Evolutionary conservation across 2,888 invertebrate genomes (phyloP).

Genomic region (Torymus tubicola): DNA sequence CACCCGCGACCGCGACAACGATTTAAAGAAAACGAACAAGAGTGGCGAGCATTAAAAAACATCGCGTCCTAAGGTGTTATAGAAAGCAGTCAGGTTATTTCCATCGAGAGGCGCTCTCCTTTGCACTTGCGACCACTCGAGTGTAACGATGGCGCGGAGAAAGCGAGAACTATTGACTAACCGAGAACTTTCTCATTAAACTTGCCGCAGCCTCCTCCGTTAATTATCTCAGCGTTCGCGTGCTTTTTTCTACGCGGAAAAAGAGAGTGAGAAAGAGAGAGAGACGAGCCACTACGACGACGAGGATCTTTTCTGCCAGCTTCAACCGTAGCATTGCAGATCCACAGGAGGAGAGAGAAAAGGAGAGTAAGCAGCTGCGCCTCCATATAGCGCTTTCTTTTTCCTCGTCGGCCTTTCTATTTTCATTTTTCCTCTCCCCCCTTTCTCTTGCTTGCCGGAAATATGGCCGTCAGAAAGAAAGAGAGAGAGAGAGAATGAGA

Average conservation of each 20-base stretch:
- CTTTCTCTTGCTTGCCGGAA: background rate
- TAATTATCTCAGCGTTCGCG: constrained; percentile 60
- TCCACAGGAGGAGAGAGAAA: background rate
- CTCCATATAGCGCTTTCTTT: constrained; percentile 2
- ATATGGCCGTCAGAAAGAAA: constrained; percentile 3
- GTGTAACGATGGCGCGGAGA: background rate
- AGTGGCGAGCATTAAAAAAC: background rate
- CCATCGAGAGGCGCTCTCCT: constrained; percentile 24
- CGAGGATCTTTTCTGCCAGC: constrained; percentile 14
- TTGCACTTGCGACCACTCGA: too few species aligned
- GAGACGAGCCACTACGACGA: too few species aligned
- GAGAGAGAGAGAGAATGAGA: background rate
- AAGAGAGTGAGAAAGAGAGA: too few species aligned
- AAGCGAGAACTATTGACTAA: constrained; percentile 54
- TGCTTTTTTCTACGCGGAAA: constrained; percentile 34
- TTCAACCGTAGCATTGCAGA: background rate
- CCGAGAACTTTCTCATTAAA: constrained; percentile 62
- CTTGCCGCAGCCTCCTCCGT: constrained; percentile 47
- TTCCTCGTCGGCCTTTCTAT: constrained; percentile 18
- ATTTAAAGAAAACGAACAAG: constrained; percentile 17
- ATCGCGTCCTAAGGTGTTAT: background rate
- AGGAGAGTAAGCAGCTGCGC: background rate
- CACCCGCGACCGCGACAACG: background rate
- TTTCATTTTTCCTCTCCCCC: constrained; percentile 15
- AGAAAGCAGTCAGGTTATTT: constrained; percentile 27